phyloP scores from a whole-genome alignment of 1,140 invertebrate genomes.

The Anastrepha obliqua region DNA sequence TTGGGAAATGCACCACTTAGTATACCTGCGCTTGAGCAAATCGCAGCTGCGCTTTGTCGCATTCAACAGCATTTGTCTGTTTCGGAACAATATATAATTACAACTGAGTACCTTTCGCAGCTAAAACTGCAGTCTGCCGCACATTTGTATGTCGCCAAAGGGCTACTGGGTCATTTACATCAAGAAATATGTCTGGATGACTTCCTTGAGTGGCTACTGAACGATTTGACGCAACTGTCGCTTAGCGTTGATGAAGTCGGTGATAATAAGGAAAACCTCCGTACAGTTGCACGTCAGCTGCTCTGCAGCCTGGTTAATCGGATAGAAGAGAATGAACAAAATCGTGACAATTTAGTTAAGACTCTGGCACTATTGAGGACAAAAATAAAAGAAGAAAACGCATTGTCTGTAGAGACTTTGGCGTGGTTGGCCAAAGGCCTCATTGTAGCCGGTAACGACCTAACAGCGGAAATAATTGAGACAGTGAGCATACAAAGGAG shows the following conservation, averaged over 20 bases:
- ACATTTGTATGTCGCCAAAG: constrained; percentile 69
- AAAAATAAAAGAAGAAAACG: constrained; percentile 66
- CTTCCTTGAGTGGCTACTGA: constrained; percentile 68
- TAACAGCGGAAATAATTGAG: constrained; percentile 68
- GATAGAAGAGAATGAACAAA: constrained; percentile 61
- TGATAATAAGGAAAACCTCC: constrained; percentile 62
- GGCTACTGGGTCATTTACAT: constrained; percentile 67
- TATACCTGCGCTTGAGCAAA: constrained; percentile 61
- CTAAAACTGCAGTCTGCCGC: constrained; percentile 64
- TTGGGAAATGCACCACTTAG: constrained; percentile 57
- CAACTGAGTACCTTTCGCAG: constrained; percentile 66
- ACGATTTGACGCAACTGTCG: constrained; percentile 67
- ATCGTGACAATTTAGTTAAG: constrained; percentile 61
- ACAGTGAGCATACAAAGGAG: constrained; percentile 59
- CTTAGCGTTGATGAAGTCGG: constrained; percentile 59
- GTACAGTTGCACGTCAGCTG: constrained; percentile 66
- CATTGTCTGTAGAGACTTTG: constrained; percentile 66
- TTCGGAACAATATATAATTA: constrained; percentile 68
- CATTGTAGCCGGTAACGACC: constrained; percentile 66
- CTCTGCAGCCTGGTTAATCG: constrained; percentile 72
- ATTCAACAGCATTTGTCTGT: constrained; percentile 65
- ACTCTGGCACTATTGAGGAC: constrained; percentile 61
- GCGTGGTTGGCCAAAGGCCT: constrained; percentile 71
- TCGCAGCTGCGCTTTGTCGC: constrained; percentile 63
- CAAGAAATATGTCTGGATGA: constrained; percentile 68